A percentile compares a stretch with the other conserved stretches of the same genome.
phyloP scores from a whole-genome alignment of 2,797 vertebrate genomes.

The Enteromius viviparus region DNA sequence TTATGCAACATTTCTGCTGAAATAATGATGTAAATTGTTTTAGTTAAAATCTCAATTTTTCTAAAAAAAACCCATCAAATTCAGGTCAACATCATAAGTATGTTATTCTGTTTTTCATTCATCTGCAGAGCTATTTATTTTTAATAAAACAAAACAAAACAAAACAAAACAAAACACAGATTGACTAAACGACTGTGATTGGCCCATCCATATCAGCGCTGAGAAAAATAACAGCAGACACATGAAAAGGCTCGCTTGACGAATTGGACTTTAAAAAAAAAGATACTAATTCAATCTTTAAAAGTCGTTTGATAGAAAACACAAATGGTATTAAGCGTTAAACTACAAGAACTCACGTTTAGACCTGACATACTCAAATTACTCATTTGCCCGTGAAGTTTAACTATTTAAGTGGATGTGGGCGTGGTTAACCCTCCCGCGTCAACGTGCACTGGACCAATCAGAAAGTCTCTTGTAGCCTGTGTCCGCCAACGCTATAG shows the following conservation, averaged over 20 bases:
- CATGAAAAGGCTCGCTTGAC: neutral
- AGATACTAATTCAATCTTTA: neutral
- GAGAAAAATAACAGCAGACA: neutral
- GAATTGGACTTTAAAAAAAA: neutral
- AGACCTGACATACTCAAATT: neutral
- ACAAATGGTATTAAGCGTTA: neutral
- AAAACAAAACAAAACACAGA: neutral
- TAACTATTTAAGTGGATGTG: neutral
- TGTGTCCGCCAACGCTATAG: neutral
- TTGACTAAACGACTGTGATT: neutral
- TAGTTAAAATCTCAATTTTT: neutral
- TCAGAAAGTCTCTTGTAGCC: neutral
- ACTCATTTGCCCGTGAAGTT: neutral
- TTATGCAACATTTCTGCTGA: neutral
- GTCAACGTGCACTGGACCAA: conserved; percentile 17
- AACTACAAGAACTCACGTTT: neutral
- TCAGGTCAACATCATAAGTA: neutral
- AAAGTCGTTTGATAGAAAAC: neutral
- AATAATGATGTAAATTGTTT: neutral
- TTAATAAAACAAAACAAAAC: too few relatives aligned
- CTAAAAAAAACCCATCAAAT: neutral
- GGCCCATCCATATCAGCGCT: neutral
- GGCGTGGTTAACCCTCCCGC: conserved; percentile 12
- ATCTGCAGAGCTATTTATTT: neutral
- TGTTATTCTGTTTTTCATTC: neutral